Percentiles rank a stretch among this genome's conserved stretches.
These are phyloP conservation scores for Apolygus lucorum DNA, from an alignment of 1,140 invertebrate genomes.

Conservation along the genomic window DNA sequence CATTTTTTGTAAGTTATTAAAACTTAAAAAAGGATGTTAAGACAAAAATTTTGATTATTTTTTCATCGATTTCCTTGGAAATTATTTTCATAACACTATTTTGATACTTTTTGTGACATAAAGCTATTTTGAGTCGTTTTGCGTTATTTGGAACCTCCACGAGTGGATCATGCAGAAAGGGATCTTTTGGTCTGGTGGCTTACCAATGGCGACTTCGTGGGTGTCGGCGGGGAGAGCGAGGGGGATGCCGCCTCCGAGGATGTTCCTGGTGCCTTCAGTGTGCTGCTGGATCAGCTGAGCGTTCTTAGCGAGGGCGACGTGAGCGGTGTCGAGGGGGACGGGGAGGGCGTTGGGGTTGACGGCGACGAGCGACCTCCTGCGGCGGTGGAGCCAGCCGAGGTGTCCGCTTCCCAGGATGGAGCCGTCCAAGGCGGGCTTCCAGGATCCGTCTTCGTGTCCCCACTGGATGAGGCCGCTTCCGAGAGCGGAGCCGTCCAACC, in stretches of 20 bases:
- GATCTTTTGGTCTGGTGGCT: too few species aligned
- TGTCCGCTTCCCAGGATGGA: background rate
- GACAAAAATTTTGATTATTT: too few species aligned
- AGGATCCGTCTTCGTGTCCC: conserved; percentile 14
- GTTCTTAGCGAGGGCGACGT: conserved; percentile 18
- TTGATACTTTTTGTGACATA: too few species aligned
- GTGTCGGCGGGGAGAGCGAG: conserved; percentile 44
- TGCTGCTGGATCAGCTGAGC: conserved; percentile 17
- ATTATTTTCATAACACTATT: too few species aligned
- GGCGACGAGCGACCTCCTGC: conserved; percentile 7
- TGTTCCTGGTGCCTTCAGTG: conserved; percentile 22
- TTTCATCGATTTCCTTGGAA: too few species aligned
- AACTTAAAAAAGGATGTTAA: too few species aligned
- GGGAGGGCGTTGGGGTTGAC: conserved; percentile 19
- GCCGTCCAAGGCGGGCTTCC: background rate
- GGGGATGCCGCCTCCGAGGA: conserved; percentile 26
- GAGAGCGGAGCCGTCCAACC: conserved; percentile 7
- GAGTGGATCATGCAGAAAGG: too few species aligned
- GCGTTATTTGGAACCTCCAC: too few species aligned
- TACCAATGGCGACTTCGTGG: conserved; percentile 44
- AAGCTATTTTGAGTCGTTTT: too few species aligned
- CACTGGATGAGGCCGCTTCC: conserved; percentile 10
- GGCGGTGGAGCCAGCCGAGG: conserved; percentile 11
- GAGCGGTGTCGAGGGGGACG: conserved; percentile 14
- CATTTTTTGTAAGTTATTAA: too few species aligned